These are phyloP conservation scores for Cylloceria caligata DNA, from an alignment of 2,888 invertebrate genomes.

Conservation along the genomic window DNA sequence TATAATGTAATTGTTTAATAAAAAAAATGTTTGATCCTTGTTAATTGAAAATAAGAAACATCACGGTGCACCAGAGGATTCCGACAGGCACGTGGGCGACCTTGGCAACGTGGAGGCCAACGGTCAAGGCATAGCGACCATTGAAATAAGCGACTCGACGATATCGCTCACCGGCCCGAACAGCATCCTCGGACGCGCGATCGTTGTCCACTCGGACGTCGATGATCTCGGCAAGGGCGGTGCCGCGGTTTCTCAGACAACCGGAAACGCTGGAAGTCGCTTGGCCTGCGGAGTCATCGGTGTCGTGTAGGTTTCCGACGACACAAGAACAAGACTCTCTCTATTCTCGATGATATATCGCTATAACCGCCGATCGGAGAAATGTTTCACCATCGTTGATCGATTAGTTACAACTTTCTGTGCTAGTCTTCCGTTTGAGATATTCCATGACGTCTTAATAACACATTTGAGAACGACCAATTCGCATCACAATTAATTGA, in stretches of 20 bases:
- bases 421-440: background rate
- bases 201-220: conserved; percentile 90
- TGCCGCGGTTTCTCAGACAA: conserved; percentile 90
- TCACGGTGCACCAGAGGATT: conserved; percentile 91
- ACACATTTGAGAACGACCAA: background rate
- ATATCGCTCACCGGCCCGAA: conserved; percentile 89
- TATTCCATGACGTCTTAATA: conserved; percentile 11
- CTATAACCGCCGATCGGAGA: too few relatives aligned
- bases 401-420: background rate
- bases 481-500: background rate
- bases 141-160: conserved; percentile 88
- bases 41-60: conserved; percentile 87
- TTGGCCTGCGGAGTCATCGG: conserved; percentile 94
- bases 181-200: conserved; percentile 90
- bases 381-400: background rate
- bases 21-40: too few relatives aligned
- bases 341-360: too few relatives aligned
- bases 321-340: background rate
- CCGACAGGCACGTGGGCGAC: conserved; percentile 93
- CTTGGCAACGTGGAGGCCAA: conserved; percentile 92
- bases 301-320: conserved; percentile 88
- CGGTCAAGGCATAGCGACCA: conserved; percentile 85
- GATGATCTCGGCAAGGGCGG: conserved; percentile 93
- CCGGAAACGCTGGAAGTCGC: conserved; percentile 93
- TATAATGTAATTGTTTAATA: too few relatives aligned